Base-by-base conservation (phyloP, 2,888 invertebrate genomes). In the Agrypnus murinus region DNA sequence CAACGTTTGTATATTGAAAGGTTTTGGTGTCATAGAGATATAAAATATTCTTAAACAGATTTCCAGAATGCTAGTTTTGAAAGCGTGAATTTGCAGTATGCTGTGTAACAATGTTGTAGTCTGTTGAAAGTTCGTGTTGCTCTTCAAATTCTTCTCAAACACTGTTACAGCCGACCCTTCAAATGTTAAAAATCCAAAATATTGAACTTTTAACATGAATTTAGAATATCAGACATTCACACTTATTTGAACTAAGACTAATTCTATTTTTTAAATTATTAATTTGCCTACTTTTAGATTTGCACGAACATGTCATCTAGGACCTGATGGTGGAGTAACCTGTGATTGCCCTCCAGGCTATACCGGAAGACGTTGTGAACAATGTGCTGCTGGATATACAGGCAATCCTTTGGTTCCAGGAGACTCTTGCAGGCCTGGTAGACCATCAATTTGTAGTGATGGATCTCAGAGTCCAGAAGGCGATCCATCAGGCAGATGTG, bases 331-430 rank as follows among this genome's bases (percentile, higher is more conserved):
- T 4, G 89, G 91, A 71, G 92, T 94, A 0, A 89, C 91, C 2
- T 97, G 97, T 82, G 90, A 93, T 74, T 98, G 98, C 82, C 90
- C 91, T 45, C 87, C 89, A 62, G 97, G 96, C 80, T 95, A 92
- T 80, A 86, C 84, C 60, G 96, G 96, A 7, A 86, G 90, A 17
- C 89, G 92, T 53, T 97, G 97, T 80, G 93, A 95, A 79, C 84
- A 86, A 55, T 97, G 98, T 81, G 91, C 93, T 0, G 84, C 87
- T 2, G 96, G 95, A 0, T 97, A 93, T 81, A 88, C 90, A 68
- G 97, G 97, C 9, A 94, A 95, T 84, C 96, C 97, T 0, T 81
- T 92, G 43, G 83, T 90, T 8, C 89, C 92, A 0, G 95, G 95
- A 3, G 93, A 94, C 78, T 89, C 88, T 55, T 97, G 97, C 81